Conservation (phyloP, 2,888 invertebrate species). For the Osmoderma eremita region DNA sequence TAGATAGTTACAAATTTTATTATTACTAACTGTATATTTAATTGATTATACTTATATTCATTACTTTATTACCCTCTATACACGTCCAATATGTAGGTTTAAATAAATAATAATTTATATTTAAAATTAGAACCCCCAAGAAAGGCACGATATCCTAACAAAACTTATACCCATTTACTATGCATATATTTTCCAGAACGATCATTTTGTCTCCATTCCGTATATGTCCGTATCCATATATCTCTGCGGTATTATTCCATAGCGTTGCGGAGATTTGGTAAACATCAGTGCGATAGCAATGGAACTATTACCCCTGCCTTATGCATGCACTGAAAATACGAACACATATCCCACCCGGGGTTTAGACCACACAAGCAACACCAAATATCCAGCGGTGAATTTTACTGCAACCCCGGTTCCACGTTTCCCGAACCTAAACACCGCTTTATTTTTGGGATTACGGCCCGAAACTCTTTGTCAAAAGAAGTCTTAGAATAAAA, state of each 20-base stretch:
- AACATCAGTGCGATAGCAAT: constrained; percentile 27
- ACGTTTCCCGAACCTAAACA: constrained; percentile 34
- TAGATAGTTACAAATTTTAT: too few species aligned
- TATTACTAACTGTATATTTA: too few species aligned
- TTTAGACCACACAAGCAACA: constrained; percentile 38
- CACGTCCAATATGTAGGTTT: too few species aligned
- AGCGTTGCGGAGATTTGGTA: constrained; percentile 23
- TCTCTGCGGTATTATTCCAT: constrained; percentile 13
- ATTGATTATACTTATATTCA: too few species aligned
- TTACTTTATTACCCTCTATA: too few species aligned
- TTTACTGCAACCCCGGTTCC: constrained; percentile 32
- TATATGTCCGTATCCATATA: not conserved
- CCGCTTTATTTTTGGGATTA: constrained; percentile 34
- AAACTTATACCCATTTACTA: too few species aligned
- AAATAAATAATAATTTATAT: too few species aligned
- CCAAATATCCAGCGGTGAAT: constrained; percentile 34
- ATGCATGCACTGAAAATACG: too few species aligned
- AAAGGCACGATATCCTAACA: too few species aligned
- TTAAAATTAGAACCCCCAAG: too few species aligned
- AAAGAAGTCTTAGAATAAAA: constrained; percentile 29
- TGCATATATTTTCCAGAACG: not conserved
- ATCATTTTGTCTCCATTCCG: not conserved
- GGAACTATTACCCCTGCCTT: constrained; percentile 30
- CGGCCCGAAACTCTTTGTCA: constrained; percentile 25
- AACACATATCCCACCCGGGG: constrained; percentile 38